Base-by-base conservation (phyloP, 2,888 invertebrate genomes). In the Standfussiana lucernea region DNA sequence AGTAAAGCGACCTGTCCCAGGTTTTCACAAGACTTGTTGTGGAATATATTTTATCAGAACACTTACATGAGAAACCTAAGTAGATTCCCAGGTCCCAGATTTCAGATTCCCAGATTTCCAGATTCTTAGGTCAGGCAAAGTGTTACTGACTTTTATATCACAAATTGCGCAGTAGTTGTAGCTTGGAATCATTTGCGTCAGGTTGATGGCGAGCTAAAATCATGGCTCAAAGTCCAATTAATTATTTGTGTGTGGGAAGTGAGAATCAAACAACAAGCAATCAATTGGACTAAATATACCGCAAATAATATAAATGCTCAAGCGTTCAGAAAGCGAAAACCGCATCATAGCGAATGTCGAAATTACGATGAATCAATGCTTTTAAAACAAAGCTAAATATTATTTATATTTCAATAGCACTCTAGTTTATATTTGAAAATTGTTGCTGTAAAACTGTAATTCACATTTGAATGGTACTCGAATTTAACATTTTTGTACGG, bases 271-370 rank as follows among this genome's bases (percentile, higher is more conserved):
- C 18, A 37, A 37, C 37, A 37, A 62, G n/a, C 28, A 42, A 64
- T 40, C 40, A 64, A 64, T 40, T 40, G 15, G 37, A 37, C 13
- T 64, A 3, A 37, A 62, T 64, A n/a, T 18, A 32, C 28, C 8
- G n/a, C n/a, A 32, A 32, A 28, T 64, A 24, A 64, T 15, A 11
- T 8, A 64, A 40, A 40, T 40, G 64, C 64, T 64, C 15, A n/a
- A 40, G 79, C 79, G 81, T 75, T 56, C 24, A 59, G 15, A 64
- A 45, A 62, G 80, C 80, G 59, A 74, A 68, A 65, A 65, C 42
- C 13, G 56, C 56, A 75, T 32, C 24, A 56, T 5, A 75, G 79
- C 79, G 79, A 79, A 65, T 80, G 80, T 80, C 65, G 11, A 45
- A 47, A 65, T 35, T 6, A 42, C 7, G 18, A 50, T 69, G 10